Evolutionary conservation across 2,113 vertebrate genomes (phyloP).

Genomic region (Seriola rivoliana): DNA sequence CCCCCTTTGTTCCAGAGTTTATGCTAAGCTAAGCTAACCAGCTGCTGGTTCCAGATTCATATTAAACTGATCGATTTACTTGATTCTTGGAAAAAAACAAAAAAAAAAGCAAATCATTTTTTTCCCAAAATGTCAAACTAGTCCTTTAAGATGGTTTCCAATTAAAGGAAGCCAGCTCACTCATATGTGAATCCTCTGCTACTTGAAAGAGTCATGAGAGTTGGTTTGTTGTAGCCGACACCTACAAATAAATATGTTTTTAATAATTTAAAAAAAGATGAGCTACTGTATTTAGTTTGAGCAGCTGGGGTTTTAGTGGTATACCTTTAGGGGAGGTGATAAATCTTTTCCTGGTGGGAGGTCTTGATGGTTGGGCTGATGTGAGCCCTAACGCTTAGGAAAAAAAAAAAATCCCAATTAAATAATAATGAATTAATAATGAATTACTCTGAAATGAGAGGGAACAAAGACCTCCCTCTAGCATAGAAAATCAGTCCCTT

Average conservation of each 20-base stretch:
- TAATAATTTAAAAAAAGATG: slow-evolving; percentile 25
- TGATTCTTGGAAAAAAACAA: no score
- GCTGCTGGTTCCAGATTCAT: background rate
- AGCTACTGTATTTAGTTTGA: slow-evolving; percentile 38
- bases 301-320: slow-evolving; percentile 39
- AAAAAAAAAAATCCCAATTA: background rate
- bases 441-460: slow-evolving; percentile 7
- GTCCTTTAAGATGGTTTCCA: background rate
- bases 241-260: background rate
- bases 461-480: background rate
- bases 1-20: background rate
- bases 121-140: background rate
- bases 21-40: slow-evolving; percentile 1
- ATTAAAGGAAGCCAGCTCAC: background rate
- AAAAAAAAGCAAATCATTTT: no score
- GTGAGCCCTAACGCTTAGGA: background rate
- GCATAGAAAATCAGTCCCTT: slow-evolving; percentile 30
- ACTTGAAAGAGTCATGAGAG: background rate
- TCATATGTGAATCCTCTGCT: background rate
- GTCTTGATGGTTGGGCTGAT: slow-evolving; percentile 20
- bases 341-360: slow-evolving; percentile 55
- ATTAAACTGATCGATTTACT: background rate
- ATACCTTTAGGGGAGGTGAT: slow-evolving; percentile 38
- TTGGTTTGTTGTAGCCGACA: background rate
- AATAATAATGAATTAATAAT: slow-evolving; percentile 13